Evolutionary conservation across 2,888 invertebrate genomes (phyloP), one percentile per base, ranked within the genome.

Genomic region (Odontothrips loti): DNA sequence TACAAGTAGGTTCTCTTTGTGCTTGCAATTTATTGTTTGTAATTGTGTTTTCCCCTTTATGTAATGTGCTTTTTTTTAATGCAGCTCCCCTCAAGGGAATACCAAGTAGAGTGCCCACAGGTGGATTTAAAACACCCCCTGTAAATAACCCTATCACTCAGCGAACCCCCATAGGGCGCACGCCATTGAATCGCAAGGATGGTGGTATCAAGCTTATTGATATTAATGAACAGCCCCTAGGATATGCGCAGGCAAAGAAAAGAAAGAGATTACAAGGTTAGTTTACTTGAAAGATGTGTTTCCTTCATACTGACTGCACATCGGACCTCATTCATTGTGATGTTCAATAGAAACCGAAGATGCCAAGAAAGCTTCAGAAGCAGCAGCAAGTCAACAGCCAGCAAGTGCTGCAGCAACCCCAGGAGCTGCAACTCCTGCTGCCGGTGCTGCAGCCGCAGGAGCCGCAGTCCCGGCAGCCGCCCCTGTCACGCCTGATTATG

Each of bases 201-300:
- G 94, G 97, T 81, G 98, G 98, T 82, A 97, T 98, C 84, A 98
- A 98, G 89, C 89, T 98, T 80, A 89, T 98, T 68, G 98, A 98
- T 87, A 96, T 98, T 85, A 93, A 94, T 4, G 98, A 98, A 86
- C 96, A 97, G 86, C 98, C 98, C 0, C 88, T 95, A 48, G 95
- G 95, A 15, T 93, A 92, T 87, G 93, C 93, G 0, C 93, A 92
- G 79, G 95, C 96, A 23, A 97, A 97, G 87, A 95, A 97, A 87
- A 91, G 97, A 84, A 93, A 95, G 87, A 92, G 94, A 85, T 92
- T 94, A 88, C 93, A 94, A 85, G 94, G 93, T 93, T 12, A 27
- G n/a, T 80, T 20, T 12, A 12, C 23, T 48, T 6, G 0, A 9
- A 11, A 0, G 15, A 43, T 27, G 34, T 6, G 6, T 6, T 2